Evolutionary conservation across 1,140 invertebrate species (phyloP), one percentile per base, ranked within the genome.

Genomic region (Bradysia coprophila): DNA sequence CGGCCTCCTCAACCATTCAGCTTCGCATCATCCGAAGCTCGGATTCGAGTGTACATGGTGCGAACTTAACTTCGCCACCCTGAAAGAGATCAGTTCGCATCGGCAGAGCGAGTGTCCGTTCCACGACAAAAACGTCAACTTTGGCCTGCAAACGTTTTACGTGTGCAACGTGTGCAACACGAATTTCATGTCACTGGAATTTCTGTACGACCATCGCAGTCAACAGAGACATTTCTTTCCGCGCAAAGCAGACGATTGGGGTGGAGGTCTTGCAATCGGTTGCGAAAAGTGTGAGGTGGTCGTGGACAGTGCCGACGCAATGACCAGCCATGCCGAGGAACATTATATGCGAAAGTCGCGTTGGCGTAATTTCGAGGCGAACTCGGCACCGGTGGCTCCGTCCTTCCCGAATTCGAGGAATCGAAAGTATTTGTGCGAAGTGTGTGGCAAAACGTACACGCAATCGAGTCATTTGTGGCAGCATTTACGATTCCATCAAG

Each of bases 401-500:
- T 34, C n/a, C 18, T 34, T 13, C 32, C n/a, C n/a, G 4, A 13
- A 16, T 13, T 34, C 46, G 0, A 51, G 52, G 11, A 21, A 49
- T n/a, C 57, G 71, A 28, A 68, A 68, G 19, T 73, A 70, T 42
- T 58, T 73, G 8, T 73, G 71, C 42, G 70, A 73, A 40, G 66
- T 69, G 28, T 73, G 71, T 44, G 69, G 69, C 3, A 63, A 71
- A 33, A 69, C 68, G 22, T 73, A 73, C 45, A 72, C 71, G 0
- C 71, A 73, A 50, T 72, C 71, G 0, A 71, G 68, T 33, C 70
- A 73, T 46, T 56, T 73, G 44, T 72, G 71, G 69, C 70, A 72
- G 38, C 69, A 72, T 41, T 66, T 72, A 48, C 57, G 70, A 41
- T 73, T 72, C 44, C 71, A 73, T 48, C 68, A 66, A 57, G 66